Conservation (phyloP, 2,113 vertebrate genomes). For the Atlantisia rogersi region DNA sequence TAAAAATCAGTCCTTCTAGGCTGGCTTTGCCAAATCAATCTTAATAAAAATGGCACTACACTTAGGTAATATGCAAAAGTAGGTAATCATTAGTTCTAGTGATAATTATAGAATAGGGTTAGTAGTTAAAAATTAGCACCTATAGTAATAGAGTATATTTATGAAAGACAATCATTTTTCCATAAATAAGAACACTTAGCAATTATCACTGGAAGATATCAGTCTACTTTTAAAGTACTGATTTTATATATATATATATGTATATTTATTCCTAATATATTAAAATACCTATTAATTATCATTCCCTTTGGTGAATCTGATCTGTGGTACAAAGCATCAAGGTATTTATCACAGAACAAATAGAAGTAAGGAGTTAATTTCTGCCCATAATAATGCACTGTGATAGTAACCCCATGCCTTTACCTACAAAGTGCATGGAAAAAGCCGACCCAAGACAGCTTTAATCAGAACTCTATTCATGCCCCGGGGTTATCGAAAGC, state of each 20-base stretch:
- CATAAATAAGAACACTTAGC: conserved; percentile 53
- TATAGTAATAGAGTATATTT: not conserved
- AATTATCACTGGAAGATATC: conserved; percentile 50
- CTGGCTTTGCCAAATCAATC: conserved; percentile 19
- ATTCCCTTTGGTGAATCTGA: conserved; percentile 28
- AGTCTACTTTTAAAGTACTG: conserved; percentile 2
- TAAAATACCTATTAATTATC: conserved; percentile 18
- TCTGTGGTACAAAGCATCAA: conserved; percentile 31
- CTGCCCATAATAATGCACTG: not conserved
- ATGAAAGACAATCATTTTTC: conserved; percentile 33
- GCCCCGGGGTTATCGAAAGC: not conserved
- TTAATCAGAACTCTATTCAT: not conserved
- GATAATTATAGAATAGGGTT: conserved; percentile 69
- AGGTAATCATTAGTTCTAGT: conserved; percentile 48
- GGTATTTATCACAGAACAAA: not conserved
- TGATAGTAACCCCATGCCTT: not conserved
- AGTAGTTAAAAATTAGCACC: conserved; percentile 36
- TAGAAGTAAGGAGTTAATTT: not conserved
- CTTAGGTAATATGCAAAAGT: conserved; percentile 4
- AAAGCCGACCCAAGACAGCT: not conserved
- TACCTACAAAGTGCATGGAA: not conserved
- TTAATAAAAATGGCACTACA: conserved; percentile 6
- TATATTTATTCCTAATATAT: conserved; percentile 12
- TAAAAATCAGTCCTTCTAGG: conserved; percentile 1
- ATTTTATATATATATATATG: not conserved